These are phyloP conservation scores for Aegotheles bennettii DNA, from an alignment of 2,113 vertebrate species.

Conservation along the genomic window DNA sequence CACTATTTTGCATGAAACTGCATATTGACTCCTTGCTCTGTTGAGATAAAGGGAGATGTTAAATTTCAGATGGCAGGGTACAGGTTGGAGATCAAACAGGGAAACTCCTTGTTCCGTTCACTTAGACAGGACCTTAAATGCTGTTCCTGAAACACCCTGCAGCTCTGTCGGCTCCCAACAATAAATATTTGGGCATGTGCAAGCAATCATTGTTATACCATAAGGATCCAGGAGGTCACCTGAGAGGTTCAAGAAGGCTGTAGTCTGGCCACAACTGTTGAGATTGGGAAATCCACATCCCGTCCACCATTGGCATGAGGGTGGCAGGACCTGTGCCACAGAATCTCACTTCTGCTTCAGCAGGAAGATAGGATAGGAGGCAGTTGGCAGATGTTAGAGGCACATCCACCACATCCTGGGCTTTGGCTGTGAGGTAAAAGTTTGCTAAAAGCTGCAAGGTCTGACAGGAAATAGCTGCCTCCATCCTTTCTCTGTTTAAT, in stretches of 20 bases:
- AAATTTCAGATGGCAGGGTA: not conserved
- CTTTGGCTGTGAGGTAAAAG: not conserved
- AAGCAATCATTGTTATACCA: not conserved
- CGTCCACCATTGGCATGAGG: no score
- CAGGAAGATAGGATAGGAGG: not conserved
- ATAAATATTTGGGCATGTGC: not conserved
- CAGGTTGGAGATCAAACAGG: not conserved
- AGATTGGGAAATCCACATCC: fast-evolving
- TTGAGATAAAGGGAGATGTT: not conserved
- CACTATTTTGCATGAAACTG: not conserved
- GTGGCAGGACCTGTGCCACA: not conserved
- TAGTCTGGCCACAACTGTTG: not conserved
- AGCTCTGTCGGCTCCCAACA: not conserved
- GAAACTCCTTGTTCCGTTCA: not conserved
- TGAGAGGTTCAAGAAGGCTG: not conserved
- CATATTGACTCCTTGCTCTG: not conserved
- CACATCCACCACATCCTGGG: not conserved
- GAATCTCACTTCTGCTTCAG: not conserved
- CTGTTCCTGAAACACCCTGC: not conserved
- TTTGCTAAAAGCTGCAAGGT: not conserved
- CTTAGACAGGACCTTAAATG: not conserved
- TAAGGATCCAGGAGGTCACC: not conserved
- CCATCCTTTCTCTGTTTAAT: not conserved
- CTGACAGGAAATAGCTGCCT: not conserved
- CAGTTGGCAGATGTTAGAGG: not conserved